These are phyloP conservation scores for Neosilurus mollespiculum DNA, from an alignment of 2,797 vertebrate genomes.

Conservation along the genomic window DNA sequence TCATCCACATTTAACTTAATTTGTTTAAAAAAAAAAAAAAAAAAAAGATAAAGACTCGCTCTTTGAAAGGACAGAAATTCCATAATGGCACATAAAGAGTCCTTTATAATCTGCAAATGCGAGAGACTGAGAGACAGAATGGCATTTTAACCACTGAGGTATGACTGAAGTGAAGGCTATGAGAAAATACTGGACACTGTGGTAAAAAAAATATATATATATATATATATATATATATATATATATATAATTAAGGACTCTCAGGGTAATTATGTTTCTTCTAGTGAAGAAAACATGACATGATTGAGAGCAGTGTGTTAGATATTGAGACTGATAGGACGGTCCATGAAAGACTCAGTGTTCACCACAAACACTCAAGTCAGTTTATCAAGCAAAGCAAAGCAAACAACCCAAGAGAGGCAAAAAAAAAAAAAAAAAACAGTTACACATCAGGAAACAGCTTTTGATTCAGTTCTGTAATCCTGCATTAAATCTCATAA, in stretches of 20 bases:
- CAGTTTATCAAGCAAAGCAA: slow-evolving; percentile 12
- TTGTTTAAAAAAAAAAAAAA: slow-evolving; percentile 57
- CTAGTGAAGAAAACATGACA: slow-evolving; percentile 42
- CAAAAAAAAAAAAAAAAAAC: slow-evolving; percentile 62
- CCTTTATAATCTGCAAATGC: slow-evolving; percentile 52
- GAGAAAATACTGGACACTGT: slow-evolving; percentile 76
- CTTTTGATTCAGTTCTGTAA: background rate
- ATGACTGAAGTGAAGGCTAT: slow-evolving; percentile 67
- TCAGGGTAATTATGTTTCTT: slow-evolving; percentile 65
- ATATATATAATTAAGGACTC: slow-evolving; percentile 68
- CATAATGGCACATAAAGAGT: slow-evolving; percentile 64
- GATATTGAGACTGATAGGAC: background rate
- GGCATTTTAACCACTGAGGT: slow-evolving; percentile 62
- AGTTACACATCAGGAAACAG: background rate
- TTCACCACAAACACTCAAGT: background rate
- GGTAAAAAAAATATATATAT: slow-evolving; percentile 58
- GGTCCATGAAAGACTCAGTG: background rate
- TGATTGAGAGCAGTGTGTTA: background rate
- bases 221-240: background rate
- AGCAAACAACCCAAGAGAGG: background rate
- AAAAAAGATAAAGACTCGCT: slow-evolving; percentile 48
- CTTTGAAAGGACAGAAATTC: slow-evolving; percentile 66
- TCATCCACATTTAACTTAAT: slow-evolving; percentile 76
- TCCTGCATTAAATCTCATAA: background rate
- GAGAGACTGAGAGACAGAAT: slow-evolving; percentile 55